phyloP scores from a whole-genome alignment of 2,888 invertebrate genomes.

The Artemia sp. region DNA sequence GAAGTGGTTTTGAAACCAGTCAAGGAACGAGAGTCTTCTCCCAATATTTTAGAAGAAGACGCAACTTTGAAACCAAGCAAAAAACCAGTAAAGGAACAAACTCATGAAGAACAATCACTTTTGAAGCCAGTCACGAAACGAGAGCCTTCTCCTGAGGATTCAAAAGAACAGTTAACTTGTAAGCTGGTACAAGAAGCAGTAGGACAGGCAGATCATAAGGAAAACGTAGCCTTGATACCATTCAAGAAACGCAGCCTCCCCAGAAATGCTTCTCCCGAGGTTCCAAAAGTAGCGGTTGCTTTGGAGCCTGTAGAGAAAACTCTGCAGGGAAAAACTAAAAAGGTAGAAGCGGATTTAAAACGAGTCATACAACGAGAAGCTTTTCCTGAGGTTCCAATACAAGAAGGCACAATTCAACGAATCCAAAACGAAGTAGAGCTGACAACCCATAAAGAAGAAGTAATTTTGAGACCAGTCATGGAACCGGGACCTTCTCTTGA shows the following conservation, averaged over 20 bases:
- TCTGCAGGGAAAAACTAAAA: slow-evolving; percentile 24
- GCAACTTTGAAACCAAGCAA: background rate
- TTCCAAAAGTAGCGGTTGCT: background rate
- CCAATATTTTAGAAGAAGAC: background rate
- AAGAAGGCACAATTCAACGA: background rate
- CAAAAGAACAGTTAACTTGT: too few species aligned
- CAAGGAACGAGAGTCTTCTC: slow-evolving; percentile 29
- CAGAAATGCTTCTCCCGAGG: background rate
- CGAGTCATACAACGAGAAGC: slow-evolving; percentile 28
- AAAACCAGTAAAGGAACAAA: background rate
- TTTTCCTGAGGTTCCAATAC: background rate
- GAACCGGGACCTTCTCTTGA: background rate
- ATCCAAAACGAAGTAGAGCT: background rate
- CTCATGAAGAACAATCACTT: background rate
- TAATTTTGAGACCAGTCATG: slow-evolving; percentile 2
- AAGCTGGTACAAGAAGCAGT: too few species aligned
- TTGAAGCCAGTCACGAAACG: background rate
- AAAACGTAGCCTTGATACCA: too few species aligned
- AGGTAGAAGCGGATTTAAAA: slow-evolving; percentile 29
- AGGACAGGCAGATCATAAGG: too few species aligned
- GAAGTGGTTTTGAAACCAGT: slow-evolving; percentile 33
- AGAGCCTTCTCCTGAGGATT: background rate
- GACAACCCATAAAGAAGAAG: background rate
- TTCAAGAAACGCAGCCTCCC: too few species aligned
- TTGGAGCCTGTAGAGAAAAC: slow-evolving; percentile 25